These are phyloP conservation scores for Nannobrachium achirus DNA, from an alignment of 2,113 vertebrate species.

Conservation along the genomic window DNA sequence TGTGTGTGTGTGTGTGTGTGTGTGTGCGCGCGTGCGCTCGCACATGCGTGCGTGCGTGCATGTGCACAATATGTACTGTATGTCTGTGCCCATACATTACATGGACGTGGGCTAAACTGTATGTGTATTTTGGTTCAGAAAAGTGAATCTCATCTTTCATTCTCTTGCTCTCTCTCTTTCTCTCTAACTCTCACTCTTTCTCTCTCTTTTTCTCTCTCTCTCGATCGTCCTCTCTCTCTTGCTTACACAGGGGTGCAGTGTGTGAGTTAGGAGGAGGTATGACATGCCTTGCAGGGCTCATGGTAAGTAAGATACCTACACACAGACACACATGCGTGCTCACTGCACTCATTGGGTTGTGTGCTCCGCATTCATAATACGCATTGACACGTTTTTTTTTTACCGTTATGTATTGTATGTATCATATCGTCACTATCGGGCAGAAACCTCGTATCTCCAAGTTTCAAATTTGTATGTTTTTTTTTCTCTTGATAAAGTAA, in stretches of 20 bases:
- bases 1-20: not conserved
- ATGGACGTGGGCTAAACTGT: conserved; percentile 39
- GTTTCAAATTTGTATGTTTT: no score
- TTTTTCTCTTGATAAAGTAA: no score
- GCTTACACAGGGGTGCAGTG: conserved; percentile 69
- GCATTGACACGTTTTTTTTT: no score
- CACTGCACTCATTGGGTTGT: not conserved
- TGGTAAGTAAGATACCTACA: conserved; percentile 59
- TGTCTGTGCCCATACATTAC: no score
- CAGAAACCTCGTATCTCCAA: no score
- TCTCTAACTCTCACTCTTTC: not conserved
- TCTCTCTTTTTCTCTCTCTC: conserved; percentile 41
- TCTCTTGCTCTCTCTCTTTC: not conserved
- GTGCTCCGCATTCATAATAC: no score
- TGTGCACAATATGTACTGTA: no score
- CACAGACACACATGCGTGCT: conserved; percentile 14
- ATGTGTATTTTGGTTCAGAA: conserved; percentile 40
- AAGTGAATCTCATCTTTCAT: conserved; percentile 35
- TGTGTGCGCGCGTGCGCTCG: conserved; percentile 5
- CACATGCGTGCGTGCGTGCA: conserved; percentile 1
- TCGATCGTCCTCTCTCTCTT: conserved; percentile 30
- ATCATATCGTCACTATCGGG: no score
- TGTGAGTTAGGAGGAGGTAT: conserved; percentile 78
- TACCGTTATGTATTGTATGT: no score
- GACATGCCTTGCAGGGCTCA: conserved; percentile 76